phyloP scores from a whole-genome alignment of 2,797 vertebrate genomes.

The Halcyon smyrnensis region DNA sequence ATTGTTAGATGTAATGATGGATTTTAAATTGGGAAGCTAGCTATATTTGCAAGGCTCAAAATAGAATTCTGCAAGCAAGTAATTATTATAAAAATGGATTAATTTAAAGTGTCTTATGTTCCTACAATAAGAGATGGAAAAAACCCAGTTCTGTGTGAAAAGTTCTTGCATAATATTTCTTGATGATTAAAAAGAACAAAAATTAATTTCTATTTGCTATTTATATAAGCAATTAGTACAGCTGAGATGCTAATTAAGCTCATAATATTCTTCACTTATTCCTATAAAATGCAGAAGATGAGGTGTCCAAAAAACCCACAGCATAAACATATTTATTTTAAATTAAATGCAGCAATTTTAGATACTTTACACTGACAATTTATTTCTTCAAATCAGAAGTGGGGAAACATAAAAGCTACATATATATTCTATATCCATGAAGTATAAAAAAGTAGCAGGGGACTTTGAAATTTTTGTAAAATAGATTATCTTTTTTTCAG shows the following conservation, averaged over 20 bases:
- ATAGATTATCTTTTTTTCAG: neutral
- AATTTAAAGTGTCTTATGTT: neutral
- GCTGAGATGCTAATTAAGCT: conserved; percentile 1
- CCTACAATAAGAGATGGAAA: neutral
- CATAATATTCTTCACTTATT: neutral
- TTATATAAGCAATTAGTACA: conserved; percentile 3
- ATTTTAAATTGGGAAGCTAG: conserved; percentile 5
- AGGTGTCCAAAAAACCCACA: neutral
- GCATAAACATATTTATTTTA: neutral
- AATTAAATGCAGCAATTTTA: neutral
- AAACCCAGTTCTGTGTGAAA: neutral
- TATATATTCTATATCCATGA: neutral
- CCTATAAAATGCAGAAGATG: neutral
- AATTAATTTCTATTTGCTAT: neutral
- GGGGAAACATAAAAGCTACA: neutral
- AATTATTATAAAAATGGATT: neutral
- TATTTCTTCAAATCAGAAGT: neutral
- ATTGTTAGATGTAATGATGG: neutral
- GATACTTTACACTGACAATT: neutral
- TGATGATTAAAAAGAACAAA: neutral
- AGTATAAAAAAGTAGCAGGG: neutral
- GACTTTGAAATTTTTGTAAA: neutral
- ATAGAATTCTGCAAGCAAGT: conserved; percentile 1
- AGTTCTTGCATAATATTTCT: neutral
- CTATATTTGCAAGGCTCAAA: conserved; percentile 9